Conservation (phyloP, 2,113 vertebrate species). For the Octodon degus region DNA sequence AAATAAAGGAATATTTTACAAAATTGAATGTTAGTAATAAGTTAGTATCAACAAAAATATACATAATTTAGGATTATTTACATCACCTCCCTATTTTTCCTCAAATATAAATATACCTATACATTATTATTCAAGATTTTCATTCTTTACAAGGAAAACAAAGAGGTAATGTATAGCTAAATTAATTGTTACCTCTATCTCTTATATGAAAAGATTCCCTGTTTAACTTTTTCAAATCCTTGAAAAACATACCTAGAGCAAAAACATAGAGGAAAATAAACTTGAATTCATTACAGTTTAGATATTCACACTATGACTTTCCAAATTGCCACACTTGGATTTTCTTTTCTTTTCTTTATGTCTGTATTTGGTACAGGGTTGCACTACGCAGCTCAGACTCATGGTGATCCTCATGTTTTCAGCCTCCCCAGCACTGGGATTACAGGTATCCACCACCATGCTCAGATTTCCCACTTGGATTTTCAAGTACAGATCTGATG, state of each 20-base stretch:
- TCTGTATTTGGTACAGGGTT: no score
- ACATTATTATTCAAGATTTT: not conserved
- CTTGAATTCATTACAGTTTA: not conserved
- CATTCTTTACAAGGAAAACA: not conserved
- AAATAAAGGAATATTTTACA: constrained; percentile 46
- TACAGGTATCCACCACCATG: no score
- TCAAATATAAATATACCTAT: not conserved
- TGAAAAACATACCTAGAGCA: not conserved
- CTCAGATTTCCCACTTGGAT: not conserved
- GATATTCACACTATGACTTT: not conserved
- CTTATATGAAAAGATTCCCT: not conserved
- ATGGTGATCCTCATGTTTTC: no score
- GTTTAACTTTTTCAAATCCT: not conserved
- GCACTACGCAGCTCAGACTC: no score
- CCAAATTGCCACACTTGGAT: not conserved
- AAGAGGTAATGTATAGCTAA: not conserved
- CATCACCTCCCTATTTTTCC: not conserved
- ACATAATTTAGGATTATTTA: not conserved
- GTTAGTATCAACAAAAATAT: not conserved
- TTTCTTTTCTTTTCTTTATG: not conserved
- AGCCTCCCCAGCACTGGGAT: no score
- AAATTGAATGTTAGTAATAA: not conserved
- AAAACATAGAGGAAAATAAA: not conserved
- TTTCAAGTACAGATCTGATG: not conserved
- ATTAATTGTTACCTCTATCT: not conserved